Evolutionary conservation across 1,140 invertebrate species (phyloP).

Genomic region (Neodiprion pinetum): DNA sequence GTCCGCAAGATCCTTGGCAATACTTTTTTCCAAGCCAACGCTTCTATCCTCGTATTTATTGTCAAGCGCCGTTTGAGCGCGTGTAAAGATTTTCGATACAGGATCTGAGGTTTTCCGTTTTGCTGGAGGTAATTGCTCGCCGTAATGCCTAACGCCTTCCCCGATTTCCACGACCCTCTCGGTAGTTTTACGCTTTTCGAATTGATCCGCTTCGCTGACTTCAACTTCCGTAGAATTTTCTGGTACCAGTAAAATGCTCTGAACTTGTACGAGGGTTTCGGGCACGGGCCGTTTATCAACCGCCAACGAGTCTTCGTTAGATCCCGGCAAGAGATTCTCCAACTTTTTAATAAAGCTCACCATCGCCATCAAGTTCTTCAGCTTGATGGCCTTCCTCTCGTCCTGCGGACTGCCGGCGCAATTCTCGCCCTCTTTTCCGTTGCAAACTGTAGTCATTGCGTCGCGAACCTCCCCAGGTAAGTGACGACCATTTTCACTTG

Average conservation of each 20-base stretch:
- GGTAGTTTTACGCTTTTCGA: neutral
- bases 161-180: slow-evolving; percentile 17
- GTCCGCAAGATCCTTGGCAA: too few relatives aligned
- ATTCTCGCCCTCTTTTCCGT: neutral
- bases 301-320: neutral
- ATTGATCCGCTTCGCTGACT: neutral
- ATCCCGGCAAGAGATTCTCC: slow-evolving; percentile 12
- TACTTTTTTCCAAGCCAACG: too few relatives aligned
- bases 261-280: slow-evolving; percentile 21
- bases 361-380: slow-evolving; percentile 25
- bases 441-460: neutral
- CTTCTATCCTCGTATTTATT: too few relatives aligned
- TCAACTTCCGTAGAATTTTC: neutral
- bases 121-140: too few relatives aligned
- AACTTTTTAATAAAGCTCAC: slow-evolving; percentile 26
- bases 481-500: neutral
- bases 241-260: slow-evolving; percentile 20
- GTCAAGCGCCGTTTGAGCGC: too few relatives aligned
- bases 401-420: neutral
- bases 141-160: slow-evolving; percentile 21
- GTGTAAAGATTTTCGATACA: too few relatives aligned
- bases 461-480: neutral
- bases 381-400: slow-evolving; percentile 8
- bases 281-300: neutral
- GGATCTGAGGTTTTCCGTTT: too few relatives aligned